These are phyloP conservation scores for Rotaria sp. DNA, from an alignment of 2,888 invertebrate genomes.

Conservation along the genomic window DNA sequence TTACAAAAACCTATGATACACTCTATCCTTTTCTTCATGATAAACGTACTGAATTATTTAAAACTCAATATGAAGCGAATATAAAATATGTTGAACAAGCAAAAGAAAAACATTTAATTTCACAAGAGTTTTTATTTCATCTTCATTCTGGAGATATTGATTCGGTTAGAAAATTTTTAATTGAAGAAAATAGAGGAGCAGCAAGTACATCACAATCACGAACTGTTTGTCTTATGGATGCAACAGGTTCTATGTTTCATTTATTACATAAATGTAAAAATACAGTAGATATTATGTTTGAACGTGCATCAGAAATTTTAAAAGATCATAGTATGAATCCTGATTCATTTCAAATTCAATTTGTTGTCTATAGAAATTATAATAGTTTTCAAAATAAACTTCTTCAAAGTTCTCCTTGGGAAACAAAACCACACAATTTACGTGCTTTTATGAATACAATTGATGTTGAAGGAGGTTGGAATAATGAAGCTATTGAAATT, in stretches of 20 bases:
- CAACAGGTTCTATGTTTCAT: not conserved
- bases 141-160: no score
- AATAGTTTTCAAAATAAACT: not conserved
- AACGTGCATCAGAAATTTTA: not conserved
- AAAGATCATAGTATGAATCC: not conserved
- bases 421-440: not conserved
- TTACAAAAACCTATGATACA: no score
- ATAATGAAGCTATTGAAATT: not conserved
- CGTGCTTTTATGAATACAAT: not conserved
- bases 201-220: not conserved
- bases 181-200: not conserved
- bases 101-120: no score
- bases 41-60: not conserved
- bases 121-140: no score
- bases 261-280: not conserved
- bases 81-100: no score
- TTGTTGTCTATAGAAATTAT: not conserved
- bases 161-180: no score
- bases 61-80: no score
- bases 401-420: not conserved
- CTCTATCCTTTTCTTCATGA: no score
- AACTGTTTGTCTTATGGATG: not conserved
- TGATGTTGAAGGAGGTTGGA: not conserved
- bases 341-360: not conserved
- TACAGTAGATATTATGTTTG: not conserved